Evolutionary conservation across 2,797 vertebrate species (phyloP).

Genomic region (Anguilla marmorata): DNA sequence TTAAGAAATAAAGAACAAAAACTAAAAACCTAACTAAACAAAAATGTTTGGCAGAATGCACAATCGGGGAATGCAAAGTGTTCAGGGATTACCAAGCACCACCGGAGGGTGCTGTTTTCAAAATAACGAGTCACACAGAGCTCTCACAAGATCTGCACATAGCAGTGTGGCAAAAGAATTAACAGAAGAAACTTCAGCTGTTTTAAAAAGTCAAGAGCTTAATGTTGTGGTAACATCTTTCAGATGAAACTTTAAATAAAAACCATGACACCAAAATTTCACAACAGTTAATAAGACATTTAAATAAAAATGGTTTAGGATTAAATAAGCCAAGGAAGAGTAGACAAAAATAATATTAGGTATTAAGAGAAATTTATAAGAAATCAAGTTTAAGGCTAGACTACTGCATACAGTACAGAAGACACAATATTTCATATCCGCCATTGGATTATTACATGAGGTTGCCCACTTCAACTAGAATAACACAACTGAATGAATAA

Average conservation of each 20-base stretch:
- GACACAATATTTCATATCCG: not conserved
- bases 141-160: not conserved
- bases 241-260: not conserved
- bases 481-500: not conserved
- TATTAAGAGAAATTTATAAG: not conserved
- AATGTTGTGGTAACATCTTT: not conserved
- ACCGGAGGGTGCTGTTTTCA: not conserved
- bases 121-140: not conserved
- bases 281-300: no score
- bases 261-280: not conserved
- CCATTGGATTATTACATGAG: not conserved
- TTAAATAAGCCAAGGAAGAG: not conserved
- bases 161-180: not conserved
- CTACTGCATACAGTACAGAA: not conserved
- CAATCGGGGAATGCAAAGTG: not conserved
- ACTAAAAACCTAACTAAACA: not conserved
- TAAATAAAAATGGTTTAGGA: not conserved
- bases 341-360: not conserved
- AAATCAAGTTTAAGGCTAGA: not conserved
- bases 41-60: not conserved
- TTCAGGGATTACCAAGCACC: not conserved
- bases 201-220: not conserved
- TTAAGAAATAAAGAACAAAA: not conserved
- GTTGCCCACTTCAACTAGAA: not conserved
- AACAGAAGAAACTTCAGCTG: not conserved